phyloP scores from a whole-genome alignment of 2,888 invertebrate genomes.

The Acholoe squamosa region DNA sequence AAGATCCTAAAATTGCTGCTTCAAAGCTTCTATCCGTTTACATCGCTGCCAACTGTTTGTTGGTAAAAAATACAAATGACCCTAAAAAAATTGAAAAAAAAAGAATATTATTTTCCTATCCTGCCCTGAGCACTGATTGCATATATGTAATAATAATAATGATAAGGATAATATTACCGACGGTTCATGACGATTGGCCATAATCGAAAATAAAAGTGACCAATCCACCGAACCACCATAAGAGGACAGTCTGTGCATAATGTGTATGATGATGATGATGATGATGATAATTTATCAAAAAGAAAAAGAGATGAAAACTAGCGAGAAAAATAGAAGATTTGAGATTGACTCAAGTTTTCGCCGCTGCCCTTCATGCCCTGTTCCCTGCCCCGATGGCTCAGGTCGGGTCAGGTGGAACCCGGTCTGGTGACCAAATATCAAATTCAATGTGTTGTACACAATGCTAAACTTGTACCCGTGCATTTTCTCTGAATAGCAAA shows the following conservation, averaged over 20 bases:
- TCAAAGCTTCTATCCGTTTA: slow-evolving; percentile 51
- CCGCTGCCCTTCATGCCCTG: neutral
- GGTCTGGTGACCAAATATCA: slow-evolving; percentile 29
- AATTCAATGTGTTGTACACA: slow-evolving; percentile 54
- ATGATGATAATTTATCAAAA: neutral
- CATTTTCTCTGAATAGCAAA: slow-evolving; percentile 65
- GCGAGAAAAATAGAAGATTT: slow-evolving; percentile 26
- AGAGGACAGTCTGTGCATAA: slow-evolving; percentile 21
- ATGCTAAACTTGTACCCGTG: slow-evolving; percentile 60
- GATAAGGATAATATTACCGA: neutral
- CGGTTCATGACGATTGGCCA: slow-evolving; percentile 32
- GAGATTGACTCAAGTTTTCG: slow-evolving; percentile 31
- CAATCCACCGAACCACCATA: slow-evolving; percentile 12
- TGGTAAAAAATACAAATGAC: slow-evolving; percentile 45
- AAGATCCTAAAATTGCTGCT: slow-evolving; percentile 28
- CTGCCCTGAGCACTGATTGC: slow-evolving; percentile 34
- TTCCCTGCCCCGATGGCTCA: neutral
- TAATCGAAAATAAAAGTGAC: slow-evolving; percentile 7
- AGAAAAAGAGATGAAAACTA: neutral
- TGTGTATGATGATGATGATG: slow-evolving; percentile 18
- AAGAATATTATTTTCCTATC: slow-evolving; percentile 58
- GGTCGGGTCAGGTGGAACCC: neutral
- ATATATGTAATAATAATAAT: slow-evolving; percentile 12
- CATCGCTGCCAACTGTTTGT: slow-evolving; percentile 58
- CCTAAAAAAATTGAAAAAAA: slow-evolving; percentile 29